A percentile compares a stretch with the other conserved stretches of the same genome.
Conservation (phyloP, 2,113 vertebrate species). For the Dicentrarchus labrax region DNA sequence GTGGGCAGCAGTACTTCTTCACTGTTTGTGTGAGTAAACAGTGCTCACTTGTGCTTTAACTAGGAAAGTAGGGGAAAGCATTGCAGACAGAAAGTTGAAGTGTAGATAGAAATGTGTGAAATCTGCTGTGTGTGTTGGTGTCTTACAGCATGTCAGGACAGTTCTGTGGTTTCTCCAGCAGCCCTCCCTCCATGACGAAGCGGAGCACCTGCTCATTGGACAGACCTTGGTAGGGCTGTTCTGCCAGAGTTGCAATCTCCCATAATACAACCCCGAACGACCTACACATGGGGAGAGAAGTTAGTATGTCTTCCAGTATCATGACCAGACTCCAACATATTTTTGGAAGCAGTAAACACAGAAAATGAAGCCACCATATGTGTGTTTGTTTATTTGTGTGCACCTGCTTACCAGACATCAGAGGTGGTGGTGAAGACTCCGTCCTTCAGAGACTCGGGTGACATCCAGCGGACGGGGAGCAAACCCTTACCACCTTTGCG, state of each 20-base stretch:
- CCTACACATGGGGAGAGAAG: slow-evolving; percentile 77
- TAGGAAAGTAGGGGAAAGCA: slow-evolving; percentile 11
- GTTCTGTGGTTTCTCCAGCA: slow-evolving; percentile 97
- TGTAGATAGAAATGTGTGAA: not conserved
- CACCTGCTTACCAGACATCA: slow-evolving; percentile 92
- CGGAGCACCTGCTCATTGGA: slow-evolving; percentile 99
- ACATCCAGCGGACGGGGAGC: slow-evolving; percentile 99
- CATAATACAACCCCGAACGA: slow-evolving; percentile 98
- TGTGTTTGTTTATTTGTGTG: slow-evolving; percentile 2
- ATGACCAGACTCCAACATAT: not conserved
- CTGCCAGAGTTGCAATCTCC: slow-evolving; percentile 96
- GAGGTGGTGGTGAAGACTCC: slow-evolving; percentile 98
- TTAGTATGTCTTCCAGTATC: not conserved
- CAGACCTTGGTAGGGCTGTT: slow-evolving; percentile 98
- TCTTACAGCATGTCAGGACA: slow-evolving; percentile 97
- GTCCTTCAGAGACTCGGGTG: slow-evolving; percentile 97
- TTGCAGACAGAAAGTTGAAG: not conserved
- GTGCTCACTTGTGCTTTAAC: not conserved
- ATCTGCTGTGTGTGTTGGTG: slow-evolving; percentile 16
- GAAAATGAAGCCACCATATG: not conserved
- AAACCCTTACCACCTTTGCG: slow-evolving; percentile 97
- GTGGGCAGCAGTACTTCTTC: slow-evolving; percentile 10
- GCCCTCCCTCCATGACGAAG: slow-evolving; percentile 98
- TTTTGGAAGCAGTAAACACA: not conserved
- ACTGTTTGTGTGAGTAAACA: slow-evolving; percentile 12